These are phyloP conservation scores for Heteromyza rotundicornis DNA, from an alignment of 2,888 invertebrate genomes.

Conservation along the genomic window DNA sequence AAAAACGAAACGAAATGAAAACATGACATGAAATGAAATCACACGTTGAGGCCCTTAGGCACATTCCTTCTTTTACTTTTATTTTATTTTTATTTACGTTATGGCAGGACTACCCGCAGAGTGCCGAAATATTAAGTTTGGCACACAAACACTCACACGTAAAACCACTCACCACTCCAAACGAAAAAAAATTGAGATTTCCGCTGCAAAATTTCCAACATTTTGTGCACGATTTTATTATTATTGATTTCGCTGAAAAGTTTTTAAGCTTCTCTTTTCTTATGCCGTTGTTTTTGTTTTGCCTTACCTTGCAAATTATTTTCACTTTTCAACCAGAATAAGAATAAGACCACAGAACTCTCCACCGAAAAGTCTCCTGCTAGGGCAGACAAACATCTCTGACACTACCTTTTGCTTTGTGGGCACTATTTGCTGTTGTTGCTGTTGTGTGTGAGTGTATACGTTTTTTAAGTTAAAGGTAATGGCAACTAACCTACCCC, in stretches of 20 bases:
- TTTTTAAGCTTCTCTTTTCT: background rate
- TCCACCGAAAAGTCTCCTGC: conserved; percentile 25
- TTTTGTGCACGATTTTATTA: background rate
- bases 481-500: conserved; percentile 7
- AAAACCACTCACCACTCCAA: too few relatives aligned
- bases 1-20: too few relatives aligned
- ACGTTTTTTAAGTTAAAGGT: background rate
- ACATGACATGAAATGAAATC: too few relatives aligned
- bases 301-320: too few relatives aligned
- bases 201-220: background rate
- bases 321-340: conserved; percentile 47
- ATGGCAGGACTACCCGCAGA: conserved; percentile 51
- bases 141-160: background rate
- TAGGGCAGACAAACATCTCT: conserved; percentile 20
- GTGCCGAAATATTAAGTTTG: conserved; percentile 26
- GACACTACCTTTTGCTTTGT: conserved; percentile 7
- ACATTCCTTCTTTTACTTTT: conserved; percentile 28
- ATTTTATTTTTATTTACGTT: too few relatives aligned
- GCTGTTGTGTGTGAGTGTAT: too few relatives aligned
- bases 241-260: background rate
- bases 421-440: too few relatives aligned
- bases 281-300: too few relatives aligned
- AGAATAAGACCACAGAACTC: too few relatives aligned
- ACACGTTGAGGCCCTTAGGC: conserved; percentile 28
- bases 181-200: background rate